phyloP scores from a whole-genome alignment of 2,888 invertebrate genomes.

The Cheilosia variabilis region DNA sequence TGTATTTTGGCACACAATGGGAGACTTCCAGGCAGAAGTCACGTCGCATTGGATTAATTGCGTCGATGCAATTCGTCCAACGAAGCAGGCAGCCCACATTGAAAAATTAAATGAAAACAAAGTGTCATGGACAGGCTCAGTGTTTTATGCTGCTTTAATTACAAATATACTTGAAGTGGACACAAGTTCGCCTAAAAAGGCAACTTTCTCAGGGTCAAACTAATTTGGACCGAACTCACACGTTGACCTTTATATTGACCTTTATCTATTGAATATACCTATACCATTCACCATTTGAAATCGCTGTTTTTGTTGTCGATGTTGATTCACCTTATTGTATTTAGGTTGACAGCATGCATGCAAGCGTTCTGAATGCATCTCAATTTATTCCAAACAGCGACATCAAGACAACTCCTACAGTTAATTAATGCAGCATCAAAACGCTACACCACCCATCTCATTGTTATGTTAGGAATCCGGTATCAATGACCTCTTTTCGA shows the following conservation, averaged over 20 bases:
- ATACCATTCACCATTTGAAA: not conserved
- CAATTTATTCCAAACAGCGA: no score
- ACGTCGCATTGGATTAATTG: no score
- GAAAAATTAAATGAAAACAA: no score
- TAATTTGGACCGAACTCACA: not conserved
- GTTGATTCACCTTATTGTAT: no score
- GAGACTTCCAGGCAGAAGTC: no score
- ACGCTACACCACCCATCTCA: constrained; percentile 12
- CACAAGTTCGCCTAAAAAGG: not conserved
- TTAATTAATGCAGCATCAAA: constrained; percentile 20
- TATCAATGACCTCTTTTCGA: constrained; percentile 62
- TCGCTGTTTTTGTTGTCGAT: not conserved
- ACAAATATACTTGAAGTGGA: not conserved
- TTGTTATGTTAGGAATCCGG: constrained; percentile 20
- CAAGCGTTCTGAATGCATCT: no score
- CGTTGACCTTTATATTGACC: not conserved
- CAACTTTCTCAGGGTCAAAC: not conserved
- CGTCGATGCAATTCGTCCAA: no score
- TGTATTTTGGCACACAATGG: no score
- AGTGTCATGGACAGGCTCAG: no score
- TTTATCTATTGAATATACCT: not conserved
- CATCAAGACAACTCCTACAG: not conserved
- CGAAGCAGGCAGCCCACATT: no score
- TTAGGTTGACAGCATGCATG: no score
- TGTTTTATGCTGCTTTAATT: no score